These are phyloP conservation scores for Dasyprocta punctata DNA, from an alignment of 2,113 vertebrate genomes.

Conservation along the genomic window DNA sequence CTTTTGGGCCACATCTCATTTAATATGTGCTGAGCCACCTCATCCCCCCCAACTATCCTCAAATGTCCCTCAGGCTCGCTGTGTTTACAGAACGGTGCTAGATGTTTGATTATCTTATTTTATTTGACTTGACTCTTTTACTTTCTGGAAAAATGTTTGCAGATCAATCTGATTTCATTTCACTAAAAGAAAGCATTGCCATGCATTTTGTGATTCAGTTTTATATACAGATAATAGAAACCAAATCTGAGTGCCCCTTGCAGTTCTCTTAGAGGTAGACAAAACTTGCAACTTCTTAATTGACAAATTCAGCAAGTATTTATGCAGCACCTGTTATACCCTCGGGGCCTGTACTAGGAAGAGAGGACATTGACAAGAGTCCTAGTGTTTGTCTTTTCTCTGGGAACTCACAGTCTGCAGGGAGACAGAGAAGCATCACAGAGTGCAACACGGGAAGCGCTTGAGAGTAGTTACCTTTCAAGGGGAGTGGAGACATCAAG, in stretches of 20 bases:
- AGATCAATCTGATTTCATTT: neutral
- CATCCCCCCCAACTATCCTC: too few species aligned
- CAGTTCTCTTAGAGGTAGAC: neutral
- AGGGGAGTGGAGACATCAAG: neutral
- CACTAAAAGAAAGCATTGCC: neutral
- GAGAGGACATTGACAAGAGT: neutral
- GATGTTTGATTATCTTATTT: neutral
- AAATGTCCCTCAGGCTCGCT: too few species aligned
- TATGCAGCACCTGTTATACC: neutral
- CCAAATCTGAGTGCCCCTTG: neutral
- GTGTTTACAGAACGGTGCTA: neutral
- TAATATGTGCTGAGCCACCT: accelerated
- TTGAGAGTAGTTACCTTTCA: neutral
- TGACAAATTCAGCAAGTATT: neutral
- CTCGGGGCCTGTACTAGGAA: neutral
- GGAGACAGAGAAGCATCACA: neutral
- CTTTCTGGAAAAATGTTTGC: neutral
- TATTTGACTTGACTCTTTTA: neutral
- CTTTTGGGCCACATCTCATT: neutral
- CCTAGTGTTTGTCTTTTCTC: neutral
- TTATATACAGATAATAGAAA: neutral
- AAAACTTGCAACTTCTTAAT: neutral
- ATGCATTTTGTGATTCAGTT: neutral
- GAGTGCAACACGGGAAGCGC: neutral
- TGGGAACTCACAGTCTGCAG: neutral